These are phyloP conservation scores for Sebastes variabilis DNA, from an alignment of 2,797 vertebrate genomes.

Conservation along the genomic window DNA sequence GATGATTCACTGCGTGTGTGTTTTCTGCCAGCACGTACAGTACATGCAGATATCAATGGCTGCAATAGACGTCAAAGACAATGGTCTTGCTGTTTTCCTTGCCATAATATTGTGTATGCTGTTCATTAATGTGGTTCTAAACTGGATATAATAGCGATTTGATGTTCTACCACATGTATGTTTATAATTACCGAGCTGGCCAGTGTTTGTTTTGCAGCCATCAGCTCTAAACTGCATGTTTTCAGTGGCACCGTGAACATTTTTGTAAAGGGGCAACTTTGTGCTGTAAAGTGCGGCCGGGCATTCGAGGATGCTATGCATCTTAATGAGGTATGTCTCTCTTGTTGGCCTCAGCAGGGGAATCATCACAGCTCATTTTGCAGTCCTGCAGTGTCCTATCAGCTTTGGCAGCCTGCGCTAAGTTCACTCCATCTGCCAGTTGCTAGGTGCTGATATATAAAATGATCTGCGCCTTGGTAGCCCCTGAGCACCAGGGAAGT, in stretches of 20 bases:
- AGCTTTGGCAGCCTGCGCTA: slow-evolving; percentile 79
- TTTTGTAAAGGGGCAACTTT: slow-evolving; percentile 51
- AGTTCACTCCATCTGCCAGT: slow-evolving; percentile 84
- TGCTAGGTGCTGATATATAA: slow-evolving; percentile 87
- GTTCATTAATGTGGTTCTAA: neutral
- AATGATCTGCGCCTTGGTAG: slow-evolving; percentile 82
- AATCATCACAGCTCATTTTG: slow-evolving; percentile 80
- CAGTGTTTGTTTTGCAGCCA: slow-evolving; percentile 32
- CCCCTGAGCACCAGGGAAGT: slow-evolving; percentile 82
- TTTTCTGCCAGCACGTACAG: neutral
- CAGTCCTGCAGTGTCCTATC: slow-evolving; percentile 81
- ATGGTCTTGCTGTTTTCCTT: neutral
- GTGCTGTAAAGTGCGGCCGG: slow-evolving; percentile 63
- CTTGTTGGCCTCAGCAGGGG: slow-evolving; percentile 78
- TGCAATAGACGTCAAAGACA: slow-evolving; percentile 18
- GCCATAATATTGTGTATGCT: neutral
- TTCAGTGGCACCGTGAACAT: slow-evolving; percentile 34
- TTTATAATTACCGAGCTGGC: slow-evolving; percentile 2
- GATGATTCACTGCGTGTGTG: slow-evolving; percentile 2
- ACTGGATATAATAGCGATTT: neutral
- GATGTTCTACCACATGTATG: neutral
- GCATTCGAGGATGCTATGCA: slow-evolving; percentile 72
- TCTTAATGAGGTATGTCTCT: slow-evolving; percentile 80
- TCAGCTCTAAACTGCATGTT: slow-evolving; percentile 30
- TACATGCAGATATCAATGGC: slow-evolving; percentile 22